phyloP scores from a whole-genome alignment of 92 coral and sea anemone genomes.

The Epizoanthus ramosus region DNA sequence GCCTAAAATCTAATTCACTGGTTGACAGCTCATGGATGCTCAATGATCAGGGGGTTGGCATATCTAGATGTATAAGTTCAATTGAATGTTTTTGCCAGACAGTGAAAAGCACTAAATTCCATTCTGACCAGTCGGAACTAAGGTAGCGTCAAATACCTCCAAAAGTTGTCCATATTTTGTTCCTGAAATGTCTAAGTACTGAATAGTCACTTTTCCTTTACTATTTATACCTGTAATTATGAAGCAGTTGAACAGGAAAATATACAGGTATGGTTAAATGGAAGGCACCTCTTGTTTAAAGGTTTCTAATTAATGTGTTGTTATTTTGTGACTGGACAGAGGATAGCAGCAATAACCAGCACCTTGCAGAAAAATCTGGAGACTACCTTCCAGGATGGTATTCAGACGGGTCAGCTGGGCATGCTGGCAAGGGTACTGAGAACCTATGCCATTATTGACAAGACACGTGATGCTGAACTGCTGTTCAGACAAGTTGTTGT shows the following conservation, averaged over 20 bases:
- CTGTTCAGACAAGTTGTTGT: conserved; percentile 91
- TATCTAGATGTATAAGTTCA: no score
- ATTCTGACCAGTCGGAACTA: no score
- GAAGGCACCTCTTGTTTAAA: neutral
- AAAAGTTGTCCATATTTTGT: no score
- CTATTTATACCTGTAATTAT: neutral
- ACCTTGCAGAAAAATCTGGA: conserved; percentile 96
- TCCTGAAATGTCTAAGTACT: no score
- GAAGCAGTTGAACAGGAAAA: neutral
- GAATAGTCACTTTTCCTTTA: neutral
- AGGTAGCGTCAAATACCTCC: no score
- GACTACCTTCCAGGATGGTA: conserved; percentile 93
- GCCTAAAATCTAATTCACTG: no score
- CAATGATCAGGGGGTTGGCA: no score
- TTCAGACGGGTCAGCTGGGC: conserved; percentile 83
- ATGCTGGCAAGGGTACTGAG: conserved; percentile 85
- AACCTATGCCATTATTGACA: conserved; percentile 98
- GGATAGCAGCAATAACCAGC: conserved; percentile 94
- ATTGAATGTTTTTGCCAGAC: no score
- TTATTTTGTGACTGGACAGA: conserved; percentile 49
- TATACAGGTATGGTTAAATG: neutral
- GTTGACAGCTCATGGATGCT: no score
- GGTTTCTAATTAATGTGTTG: neutral
- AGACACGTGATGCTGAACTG: conserved; percentile 91
- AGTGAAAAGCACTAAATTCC: no score